These are phyloP conservation scores for Myopa tessellatipennis DNA, from an alignment of 2,888 invertebrate species.

Conservation along the genomic window DNA sequence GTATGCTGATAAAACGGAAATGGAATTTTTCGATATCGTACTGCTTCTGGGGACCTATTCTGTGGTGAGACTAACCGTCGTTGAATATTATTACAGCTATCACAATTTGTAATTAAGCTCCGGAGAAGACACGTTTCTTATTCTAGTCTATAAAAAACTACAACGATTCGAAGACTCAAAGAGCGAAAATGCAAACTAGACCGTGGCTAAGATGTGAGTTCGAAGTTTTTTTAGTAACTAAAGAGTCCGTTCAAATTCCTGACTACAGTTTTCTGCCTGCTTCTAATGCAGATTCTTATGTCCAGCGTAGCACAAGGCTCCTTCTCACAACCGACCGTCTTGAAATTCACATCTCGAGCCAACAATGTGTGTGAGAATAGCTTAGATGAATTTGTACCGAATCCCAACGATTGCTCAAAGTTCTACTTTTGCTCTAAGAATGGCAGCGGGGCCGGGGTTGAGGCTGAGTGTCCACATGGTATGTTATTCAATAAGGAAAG, in stretches of 20 bases:
- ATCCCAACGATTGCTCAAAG: constrained; percentile 58
- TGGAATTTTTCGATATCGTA: no score
- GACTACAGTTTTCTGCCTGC: constrained; percentile 15
- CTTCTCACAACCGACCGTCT: background rate
- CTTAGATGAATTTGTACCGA: constrained; percentile 59
- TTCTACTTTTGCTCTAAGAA: constrained; percentile 61
- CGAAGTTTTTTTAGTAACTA: no score
- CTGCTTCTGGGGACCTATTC: no score
- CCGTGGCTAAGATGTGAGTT: no score
- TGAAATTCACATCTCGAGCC: constrained; percentile 11
- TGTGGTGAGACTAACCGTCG: no score
- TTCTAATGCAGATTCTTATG: background rate
- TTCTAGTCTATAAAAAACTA: no score
- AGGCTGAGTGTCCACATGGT: constrained; percentile 61
- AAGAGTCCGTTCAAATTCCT: background rate
- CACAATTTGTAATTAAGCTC: no score
- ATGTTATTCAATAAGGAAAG: constrained; percentile 64
- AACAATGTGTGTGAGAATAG: constrained; percentile 51
- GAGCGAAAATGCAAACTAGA: no score
- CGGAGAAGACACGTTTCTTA: no score
- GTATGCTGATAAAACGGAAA: constrained; percentile 8
- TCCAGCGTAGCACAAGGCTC: background rate
- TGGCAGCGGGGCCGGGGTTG: constrained; percentile 55
- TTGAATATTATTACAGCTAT: no score
- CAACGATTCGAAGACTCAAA: no score